A percentile compares a stretch with the other conserved stretches of the same genome.
phyloP scores from a whole-genome alignment of 2,113 vertebrate genomes.

The Megaceryle maxima region DNA sequence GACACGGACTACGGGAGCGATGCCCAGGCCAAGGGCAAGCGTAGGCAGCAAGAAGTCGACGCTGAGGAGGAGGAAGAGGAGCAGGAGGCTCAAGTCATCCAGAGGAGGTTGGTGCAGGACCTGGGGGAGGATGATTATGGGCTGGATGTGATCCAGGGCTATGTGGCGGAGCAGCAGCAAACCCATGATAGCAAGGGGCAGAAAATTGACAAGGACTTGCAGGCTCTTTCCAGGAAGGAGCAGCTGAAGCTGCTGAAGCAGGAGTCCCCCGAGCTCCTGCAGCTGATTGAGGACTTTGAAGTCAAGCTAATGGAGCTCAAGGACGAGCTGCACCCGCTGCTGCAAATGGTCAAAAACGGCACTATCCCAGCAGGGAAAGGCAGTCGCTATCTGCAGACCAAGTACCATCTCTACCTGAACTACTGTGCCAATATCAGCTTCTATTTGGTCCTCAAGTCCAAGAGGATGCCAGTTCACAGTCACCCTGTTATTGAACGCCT shows the following conservation, averaged over 20 bases:
- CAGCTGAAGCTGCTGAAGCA: slow-evolving; percentile 92
- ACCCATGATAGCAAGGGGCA: slow-evolving; percentile 58
- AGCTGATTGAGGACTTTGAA: slow-evolving; percentile 92
- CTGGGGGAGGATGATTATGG: slow-evolving; percentile 93
- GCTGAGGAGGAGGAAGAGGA: slow-evolving; percentile 92
- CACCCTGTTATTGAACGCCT: slow-evolving; percentile 94
- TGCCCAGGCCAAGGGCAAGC: slow-evolving; percentile 53
- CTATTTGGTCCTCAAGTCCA: slow-evolving; percentile 92
- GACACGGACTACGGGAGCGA: slow-evolving; percentile 81
- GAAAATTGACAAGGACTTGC: slow-evolving; percentile 87
- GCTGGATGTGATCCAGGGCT: slow-evolving; percentile 85
- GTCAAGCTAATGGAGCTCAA: slow-evolving; percentile 87
- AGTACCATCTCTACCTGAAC: slow-evolving; percentile 92
- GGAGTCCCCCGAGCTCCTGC: slow-evolving; percentile 93
- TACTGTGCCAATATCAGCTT: slow-evolving; percentile 97
- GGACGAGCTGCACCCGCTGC: slow-evolving; percentile 87
- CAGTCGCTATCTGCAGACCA: slow-evolving; percentile 86
- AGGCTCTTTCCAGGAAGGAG: slow-evolving; percentile 88
- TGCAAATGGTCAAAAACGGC: slow-evolving; percentile 82
- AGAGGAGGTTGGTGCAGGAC: slow-evolving; percentile 83
- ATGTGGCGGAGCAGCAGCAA: slow-evolving; percentile 73
- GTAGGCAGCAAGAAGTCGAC: slow-evolving; percentile 78
- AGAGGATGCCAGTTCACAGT: slow-evolving; percentile 83
- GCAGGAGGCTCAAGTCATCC: slow-evolving; percentile 90
- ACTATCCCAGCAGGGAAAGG: slow-evolving; percentile 87